Evolutionary conservation across 2,113 vertebrate species (phyloP).

Genomic region (Anhinga anhinga): DNA sequence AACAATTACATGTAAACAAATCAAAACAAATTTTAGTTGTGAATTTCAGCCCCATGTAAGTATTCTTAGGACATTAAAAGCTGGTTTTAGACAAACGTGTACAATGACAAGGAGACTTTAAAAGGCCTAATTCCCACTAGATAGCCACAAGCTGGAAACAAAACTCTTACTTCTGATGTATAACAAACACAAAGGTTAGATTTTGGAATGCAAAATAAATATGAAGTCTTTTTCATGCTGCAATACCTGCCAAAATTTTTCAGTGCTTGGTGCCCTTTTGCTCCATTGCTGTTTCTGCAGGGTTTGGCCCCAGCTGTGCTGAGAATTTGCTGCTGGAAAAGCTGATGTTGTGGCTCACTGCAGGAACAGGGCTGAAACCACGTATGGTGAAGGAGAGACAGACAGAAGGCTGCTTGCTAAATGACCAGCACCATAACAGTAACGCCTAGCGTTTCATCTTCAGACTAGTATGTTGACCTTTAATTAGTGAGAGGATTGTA

Average conservation of each 20-base stretch:
- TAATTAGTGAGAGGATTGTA: neutral
- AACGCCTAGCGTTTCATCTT: neutral
- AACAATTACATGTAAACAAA: neutral
- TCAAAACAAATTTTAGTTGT: neutral
- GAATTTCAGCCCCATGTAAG: neutral
- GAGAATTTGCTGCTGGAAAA: neutral
- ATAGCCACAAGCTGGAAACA: neutral
- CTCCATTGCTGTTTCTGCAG: neutral
- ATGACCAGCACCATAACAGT: neutral
- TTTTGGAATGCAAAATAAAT: neutral
- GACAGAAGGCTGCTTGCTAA: neutral
- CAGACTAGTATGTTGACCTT: neutral
- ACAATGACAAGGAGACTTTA: neutral
- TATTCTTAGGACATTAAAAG: neutral
- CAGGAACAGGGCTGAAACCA: neutral
- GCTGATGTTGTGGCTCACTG: neutral
- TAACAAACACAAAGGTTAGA: neutral
- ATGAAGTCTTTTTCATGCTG: neutral
- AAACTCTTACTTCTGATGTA: neutral
- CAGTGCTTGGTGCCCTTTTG: neutral
- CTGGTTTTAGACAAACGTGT: accelerated
- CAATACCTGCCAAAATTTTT: neutral
- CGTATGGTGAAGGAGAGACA: accelerated
- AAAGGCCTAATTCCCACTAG: neutral
- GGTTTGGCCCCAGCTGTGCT: neutral